These are phyloP conservation scores for Allenopithecus nigroviridis DNA, from an alignment of 2,797 vertebrate genomes.

Conservation along the genomic window DNA sequence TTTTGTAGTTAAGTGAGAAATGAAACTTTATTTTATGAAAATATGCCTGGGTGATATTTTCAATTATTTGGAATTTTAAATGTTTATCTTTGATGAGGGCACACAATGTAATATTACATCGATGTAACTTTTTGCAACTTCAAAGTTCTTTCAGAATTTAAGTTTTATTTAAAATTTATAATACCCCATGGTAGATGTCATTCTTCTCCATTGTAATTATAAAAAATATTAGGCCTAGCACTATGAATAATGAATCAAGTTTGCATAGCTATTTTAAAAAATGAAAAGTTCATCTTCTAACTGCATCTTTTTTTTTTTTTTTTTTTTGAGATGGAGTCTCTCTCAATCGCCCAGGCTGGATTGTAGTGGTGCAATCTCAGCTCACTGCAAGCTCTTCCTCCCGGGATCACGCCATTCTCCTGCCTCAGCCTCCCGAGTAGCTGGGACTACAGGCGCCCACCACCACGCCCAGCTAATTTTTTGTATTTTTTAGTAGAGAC, in stretches of 20 bases:
- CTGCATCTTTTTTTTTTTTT: not conserved
- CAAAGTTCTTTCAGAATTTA: not conserved
- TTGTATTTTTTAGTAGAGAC: too few relatives aligned
- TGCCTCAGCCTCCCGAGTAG: too few relatives aligned
- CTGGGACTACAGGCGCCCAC: too few relatives aligned
- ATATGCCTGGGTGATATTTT: not conserved
- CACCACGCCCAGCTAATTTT: too few relatives aligned
- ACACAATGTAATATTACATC: not conserved
- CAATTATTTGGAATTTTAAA: not conserved
- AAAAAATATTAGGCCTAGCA: accelerated
- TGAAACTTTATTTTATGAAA: not conserved
- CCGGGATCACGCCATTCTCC: accelerated
- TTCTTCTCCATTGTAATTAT: not conserved
- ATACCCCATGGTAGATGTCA: not conserved
- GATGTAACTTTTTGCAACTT: not conserved
- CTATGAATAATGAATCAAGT: not conserved
- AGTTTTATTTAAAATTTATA: not conserved
- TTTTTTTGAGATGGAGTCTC: too few relatives aligned
- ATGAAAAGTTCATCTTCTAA: not conserved
- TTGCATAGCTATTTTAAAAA: not conserved
- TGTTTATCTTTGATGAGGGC: not conserved
- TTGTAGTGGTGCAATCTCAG: accelerated
- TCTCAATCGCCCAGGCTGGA: too few relatives aligned
- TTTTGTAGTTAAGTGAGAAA: not conserved
- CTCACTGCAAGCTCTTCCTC: too few relatives aligned